Evolutionary conservation across 1,140 invertebrate genomes (phyloP).

Genomic region (Tetranychus cinnabarinus): DNA sequence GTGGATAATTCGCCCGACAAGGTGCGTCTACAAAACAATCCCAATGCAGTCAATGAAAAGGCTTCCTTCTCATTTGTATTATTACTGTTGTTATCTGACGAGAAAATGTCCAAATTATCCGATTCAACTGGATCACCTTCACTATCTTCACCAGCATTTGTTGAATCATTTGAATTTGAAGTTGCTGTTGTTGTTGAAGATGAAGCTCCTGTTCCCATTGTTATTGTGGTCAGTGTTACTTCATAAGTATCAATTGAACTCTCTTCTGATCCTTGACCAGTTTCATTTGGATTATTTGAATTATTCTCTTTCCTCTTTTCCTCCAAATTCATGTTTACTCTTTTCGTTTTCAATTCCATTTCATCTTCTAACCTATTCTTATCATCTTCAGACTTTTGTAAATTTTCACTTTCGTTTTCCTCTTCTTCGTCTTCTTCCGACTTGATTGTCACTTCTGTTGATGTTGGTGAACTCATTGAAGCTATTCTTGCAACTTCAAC

Average conservation of each 20-base stretch:
- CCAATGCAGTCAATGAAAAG: neutral
- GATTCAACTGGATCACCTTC: neutral
- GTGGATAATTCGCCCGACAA: conserved; percentile 13
- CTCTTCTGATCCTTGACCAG: neutral
- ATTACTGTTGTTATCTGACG: neutral
- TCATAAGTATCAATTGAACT: neutral
- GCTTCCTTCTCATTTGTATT: neutral
- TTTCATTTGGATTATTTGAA: neutral
- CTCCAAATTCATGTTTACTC: neutral
- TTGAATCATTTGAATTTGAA: neutral
- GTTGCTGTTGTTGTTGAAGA: neutral
- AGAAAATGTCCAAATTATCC: neutral
- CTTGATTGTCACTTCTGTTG: too few species aligned
- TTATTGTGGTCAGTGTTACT: neutral
- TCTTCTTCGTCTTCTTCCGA: too few species aligned
- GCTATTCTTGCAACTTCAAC: neutral
- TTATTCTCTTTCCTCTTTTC: neutral
- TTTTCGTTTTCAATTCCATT: neutral
- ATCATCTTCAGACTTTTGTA: neutral
- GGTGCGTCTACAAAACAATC: neutral
- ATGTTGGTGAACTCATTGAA: neutral
- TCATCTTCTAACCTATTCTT: neutral
- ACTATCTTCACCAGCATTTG: neutral
- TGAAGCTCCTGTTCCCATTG: neutral
- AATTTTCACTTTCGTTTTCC: too few species aligned